A percentile compares a stretch with the other conserved stretches of the same genome.
These are phyloP conservation scores for Pocillopora meandrina DNA, from an alignment of 92 coral and sea anemone genomes.

Conservation along the genomic window DNA sequence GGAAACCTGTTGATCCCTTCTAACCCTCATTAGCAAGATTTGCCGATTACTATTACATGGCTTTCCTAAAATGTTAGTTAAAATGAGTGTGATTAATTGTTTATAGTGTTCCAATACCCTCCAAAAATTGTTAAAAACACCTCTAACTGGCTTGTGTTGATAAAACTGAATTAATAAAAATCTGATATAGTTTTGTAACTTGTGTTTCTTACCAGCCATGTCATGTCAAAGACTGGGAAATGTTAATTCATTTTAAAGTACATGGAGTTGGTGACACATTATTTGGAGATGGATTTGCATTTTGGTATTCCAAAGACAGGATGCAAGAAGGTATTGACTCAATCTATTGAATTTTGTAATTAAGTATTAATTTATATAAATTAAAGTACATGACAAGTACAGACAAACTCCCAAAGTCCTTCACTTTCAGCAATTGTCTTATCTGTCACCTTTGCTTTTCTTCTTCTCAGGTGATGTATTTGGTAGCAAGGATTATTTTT, in stretches of 20 bases:
- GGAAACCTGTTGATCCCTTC: too few species aligned
- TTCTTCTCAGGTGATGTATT: slow-evolving; percentile 77
- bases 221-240: slow-evolving; percentile 87
- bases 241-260: slow-evolving; percentile 81
- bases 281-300: slow-evolving; percentile 96
- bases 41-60: too few species aligned
- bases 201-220: slow-evolving; percentile 63
- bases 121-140: too few species aligned
- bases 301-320: slow-evolving; percentile 91
- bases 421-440: not conserved
- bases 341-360: not conserved
- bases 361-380: too few species aligned
- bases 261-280: slow-evolving; percentile 84
- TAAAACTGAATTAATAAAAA: too few species aligned
- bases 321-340: slow-evolving; percentile 66
- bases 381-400: too few species aligned
- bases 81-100: too few species aligned
- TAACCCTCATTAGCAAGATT: too few species aligned
- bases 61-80: too few species aligned
- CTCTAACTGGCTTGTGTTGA: too few species aligned
- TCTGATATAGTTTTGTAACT: not conserved
- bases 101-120: too few species aligned
- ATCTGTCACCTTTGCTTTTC: not conserved
- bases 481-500: slow-evolving; percentile 85
- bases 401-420: not conserved